These are phyloP conservation scores for Pedionomus torquatus DNA, from an alignment of 2,113 vertebrate genomes.

Conservation along the genomic window DNA sequence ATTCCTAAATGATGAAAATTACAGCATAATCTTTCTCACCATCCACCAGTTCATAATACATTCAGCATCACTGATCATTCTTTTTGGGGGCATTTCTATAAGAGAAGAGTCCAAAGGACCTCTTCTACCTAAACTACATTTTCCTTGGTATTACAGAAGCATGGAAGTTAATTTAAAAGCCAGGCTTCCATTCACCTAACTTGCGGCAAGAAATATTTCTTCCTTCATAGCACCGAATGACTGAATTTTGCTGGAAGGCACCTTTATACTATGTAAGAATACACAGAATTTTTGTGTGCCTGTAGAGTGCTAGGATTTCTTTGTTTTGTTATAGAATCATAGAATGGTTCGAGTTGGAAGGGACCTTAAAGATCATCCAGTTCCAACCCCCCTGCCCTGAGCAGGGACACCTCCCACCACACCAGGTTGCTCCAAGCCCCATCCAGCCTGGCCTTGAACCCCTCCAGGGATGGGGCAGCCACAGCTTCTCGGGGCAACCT, in stretches of 20 bases:
- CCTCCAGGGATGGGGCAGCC: no score
- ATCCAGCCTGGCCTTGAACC: no score
- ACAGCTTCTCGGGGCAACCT: no score
- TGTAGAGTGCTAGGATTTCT: neutral
- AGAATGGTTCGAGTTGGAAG: no score
- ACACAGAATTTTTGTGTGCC: neutral
- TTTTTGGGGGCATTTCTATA: neutral
- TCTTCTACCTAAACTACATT: neutral
- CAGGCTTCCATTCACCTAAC: neutral
- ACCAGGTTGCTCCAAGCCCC: no score
- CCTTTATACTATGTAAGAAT: neutral
- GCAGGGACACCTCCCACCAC: no score
- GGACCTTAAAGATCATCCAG: no score
- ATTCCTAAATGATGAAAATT: slow-evolving; percentile 33
- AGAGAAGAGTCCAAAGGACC: neutral
- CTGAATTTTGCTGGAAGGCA: neutral
- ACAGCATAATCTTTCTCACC: neutral
- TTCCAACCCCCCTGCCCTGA: no score
- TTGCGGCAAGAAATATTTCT: neutral
- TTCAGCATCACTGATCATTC: neutral
- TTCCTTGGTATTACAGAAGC: neutral
- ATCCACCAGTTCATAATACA: neutral
- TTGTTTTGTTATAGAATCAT: neutral
- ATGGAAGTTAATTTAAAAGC: neutral
- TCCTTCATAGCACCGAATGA: neutral